A percentile compares a stretch with the other conserved stretches of the same genome.
Evolutionary conservation across 2,113 vertebrate species (phyloP).

Genomic region (Colius striatus): DNA sequence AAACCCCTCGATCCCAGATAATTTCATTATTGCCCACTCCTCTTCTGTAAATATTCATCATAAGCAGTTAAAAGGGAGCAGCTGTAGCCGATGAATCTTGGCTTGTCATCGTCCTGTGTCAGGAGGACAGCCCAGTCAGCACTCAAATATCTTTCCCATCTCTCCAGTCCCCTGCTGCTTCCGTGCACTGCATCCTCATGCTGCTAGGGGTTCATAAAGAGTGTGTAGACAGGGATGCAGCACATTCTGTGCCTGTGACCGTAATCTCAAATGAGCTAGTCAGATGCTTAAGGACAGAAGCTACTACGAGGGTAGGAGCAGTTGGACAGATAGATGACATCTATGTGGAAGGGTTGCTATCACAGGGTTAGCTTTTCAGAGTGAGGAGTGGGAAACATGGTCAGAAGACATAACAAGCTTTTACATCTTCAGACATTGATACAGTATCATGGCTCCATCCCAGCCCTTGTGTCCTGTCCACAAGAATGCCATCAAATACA

Average conservation of each 20-base stretch:
- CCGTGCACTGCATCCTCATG: not conserved
- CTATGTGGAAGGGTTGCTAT: not conserved
- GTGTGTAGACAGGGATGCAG: not conserved
- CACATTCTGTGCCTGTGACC: not conserved
- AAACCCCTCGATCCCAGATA: not conserved
- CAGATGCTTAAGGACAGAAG: not conserved
- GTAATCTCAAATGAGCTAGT: not conserved
- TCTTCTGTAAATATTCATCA: conserved; percentile 1
- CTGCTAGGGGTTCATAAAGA: not conserved
- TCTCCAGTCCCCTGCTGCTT: not conserved
- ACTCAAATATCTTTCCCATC: not conserved
- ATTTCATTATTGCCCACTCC: not conserved
- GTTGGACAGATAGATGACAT: not conserved
- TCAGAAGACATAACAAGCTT: not conserved
- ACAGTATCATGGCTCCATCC: not conserved
- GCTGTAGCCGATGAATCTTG: not conserved
- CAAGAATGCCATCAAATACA: not conserved
- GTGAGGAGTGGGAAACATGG: not conserved
- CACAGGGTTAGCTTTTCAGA: not conserved
- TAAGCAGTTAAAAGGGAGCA: not conserved
- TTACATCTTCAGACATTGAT: not conserved
- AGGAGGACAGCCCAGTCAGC: not conserved
- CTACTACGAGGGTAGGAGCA: not conserved
- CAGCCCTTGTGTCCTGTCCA: not conserved
- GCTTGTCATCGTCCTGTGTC: not conserved